Evolutionary conservation across 2,888 invertebrate genomes (phyloP).

Genomic region (Harmothoe impar): DNA sequence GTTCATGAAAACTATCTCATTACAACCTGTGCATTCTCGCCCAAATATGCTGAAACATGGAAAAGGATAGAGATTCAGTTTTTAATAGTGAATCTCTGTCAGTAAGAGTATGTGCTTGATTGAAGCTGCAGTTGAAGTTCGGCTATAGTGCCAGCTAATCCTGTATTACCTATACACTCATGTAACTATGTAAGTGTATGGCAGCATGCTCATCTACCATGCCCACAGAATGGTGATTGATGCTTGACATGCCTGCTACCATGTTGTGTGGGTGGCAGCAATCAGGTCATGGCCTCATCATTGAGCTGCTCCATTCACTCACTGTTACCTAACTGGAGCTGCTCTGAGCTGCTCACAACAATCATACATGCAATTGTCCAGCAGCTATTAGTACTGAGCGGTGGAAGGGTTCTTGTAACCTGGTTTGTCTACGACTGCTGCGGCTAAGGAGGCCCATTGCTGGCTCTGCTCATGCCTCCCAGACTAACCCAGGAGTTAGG

Average conservation of each 20-base stretch:
- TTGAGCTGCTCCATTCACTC: neutral
- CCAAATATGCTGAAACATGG: no score
- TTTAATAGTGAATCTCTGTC: no score
- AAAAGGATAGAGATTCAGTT: no score
- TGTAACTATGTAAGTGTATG: no score
- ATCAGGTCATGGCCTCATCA: constrained; percentile 2
- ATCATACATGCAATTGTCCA: neutral
- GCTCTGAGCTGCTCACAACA: constrained; percentile 6
- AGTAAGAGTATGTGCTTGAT: no score
- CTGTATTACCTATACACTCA: no score
- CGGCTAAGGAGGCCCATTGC: neutral
- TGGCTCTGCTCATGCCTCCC: neutral
- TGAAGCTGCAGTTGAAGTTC: no score
- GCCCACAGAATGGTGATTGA: neutral
- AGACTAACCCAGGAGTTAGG: no score
- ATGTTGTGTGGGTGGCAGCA: neutral
- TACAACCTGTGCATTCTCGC: no score
- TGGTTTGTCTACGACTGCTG: neutral
- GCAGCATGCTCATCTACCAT: neutral
- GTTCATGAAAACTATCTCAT: no score
- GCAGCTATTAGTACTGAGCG: neutral
- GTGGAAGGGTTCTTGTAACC: neutral
- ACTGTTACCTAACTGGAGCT: neutral
- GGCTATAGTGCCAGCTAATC: no score
- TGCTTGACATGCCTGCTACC: neutral